Evolutionary conservation across 1,140 invertebrate genomes (phyloP).

Genomic region (Halictus rubicundus): DNA sequence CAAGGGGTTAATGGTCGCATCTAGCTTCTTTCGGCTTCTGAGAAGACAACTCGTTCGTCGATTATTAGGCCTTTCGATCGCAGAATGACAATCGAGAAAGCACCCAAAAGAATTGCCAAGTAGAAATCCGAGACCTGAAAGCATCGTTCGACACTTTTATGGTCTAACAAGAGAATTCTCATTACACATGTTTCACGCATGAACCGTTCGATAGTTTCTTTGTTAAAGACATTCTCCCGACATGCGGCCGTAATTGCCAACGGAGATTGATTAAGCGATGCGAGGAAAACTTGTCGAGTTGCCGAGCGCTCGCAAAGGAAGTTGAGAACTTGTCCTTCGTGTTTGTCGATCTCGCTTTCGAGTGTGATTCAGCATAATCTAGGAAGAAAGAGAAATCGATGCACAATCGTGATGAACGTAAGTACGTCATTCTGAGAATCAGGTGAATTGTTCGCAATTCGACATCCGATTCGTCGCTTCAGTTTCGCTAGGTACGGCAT

Average conservation of each 20-base stretch:
- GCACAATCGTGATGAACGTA: not conserved
- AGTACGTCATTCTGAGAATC: not conserved
- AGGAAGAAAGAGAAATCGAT: constrained; percentile 13
- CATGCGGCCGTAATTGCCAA: not conserved
- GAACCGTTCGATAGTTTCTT: not conserved
- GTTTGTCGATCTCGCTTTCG: constrained; percentile 22
- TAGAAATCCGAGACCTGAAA: no score
- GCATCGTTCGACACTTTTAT: no score
- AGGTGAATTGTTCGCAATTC: not conserved
- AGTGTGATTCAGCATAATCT: constrained; percentile 40
- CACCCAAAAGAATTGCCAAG: no score
- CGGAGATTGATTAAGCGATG: not conserved
- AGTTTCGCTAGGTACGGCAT: no score
- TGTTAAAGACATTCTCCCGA: not conserved
- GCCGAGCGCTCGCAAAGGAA: not conserved
- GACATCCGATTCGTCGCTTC: no score
- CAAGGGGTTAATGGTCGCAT: no score
- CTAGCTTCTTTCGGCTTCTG: no score
- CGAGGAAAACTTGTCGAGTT: constrained; percentile 7
- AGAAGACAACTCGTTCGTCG: no score
- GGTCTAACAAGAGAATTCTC: no score
- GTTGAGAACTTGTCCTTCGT: constrained; percentile 14
- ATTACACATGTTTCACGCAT: no score
- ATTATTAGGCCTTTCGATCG: no score
- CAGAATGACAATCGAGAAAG: no score